A percentile compares a stretch with the other conserved stretches of the same genome.
Conservation (phyloP, 2,113 vertebrate genomes). For the Gavia stellata region DNA sequence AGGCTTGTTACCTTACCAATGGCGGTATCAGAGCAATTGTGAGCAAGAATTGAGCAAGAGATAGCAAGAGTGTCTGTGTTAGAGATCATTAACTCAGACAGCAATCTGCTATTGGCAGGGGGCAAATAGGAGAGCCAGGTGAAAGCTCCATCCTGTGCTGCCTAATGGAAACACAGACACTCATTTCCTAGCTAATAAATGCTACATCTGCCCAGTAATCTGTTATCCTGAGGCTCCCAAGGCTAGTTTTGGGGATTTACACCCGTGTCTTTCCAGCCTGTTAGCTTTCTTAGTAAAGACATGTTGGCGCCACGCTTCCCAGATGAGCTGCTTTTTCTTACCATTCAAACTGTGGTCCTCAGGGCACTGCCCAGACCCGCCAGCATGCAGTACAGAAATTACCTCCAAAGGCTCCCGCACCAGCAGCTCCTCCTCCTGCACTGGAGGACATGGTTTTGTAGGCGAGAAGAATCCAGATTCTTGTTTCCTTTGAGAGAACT, state of each 20-base stretch:
- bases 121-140: not conserved
- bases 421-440: not conserved
- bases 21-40: not conserved
- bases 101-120: not conserved
- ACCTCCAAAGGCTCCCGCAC: accelerated
- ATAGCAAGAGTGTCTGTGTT: not conserved
- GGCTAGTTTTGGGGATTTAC: not conserved
- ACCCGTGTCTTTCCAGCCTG: not conserved
- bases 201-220: not conserved
- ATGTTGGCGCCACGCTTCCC: not conserved
- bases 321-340: not conserved
- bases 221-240: not conserved
- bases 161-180: not conserved
- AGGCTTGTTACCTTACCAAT: not conserved
- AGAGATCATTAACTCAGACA: not conserved
- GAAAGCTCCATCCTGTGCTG: not conserved
- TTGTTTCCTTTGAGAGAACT: not conserved
- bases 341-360: not conserved
- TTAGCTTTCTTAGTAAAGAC: not conserved
- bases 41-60: not conserved
- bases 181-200: not conserved
- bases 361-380: no score
- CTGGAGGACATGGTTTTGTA: not conserved
- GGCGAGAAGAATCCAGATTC: not conserved
- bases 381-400: not conserved